Evolutionary conservation across 2,797 vertebrate genomes (phyloP), one percentile per base, ranked within the genome.

Genomic region (Siniperca obscura): DNA sequence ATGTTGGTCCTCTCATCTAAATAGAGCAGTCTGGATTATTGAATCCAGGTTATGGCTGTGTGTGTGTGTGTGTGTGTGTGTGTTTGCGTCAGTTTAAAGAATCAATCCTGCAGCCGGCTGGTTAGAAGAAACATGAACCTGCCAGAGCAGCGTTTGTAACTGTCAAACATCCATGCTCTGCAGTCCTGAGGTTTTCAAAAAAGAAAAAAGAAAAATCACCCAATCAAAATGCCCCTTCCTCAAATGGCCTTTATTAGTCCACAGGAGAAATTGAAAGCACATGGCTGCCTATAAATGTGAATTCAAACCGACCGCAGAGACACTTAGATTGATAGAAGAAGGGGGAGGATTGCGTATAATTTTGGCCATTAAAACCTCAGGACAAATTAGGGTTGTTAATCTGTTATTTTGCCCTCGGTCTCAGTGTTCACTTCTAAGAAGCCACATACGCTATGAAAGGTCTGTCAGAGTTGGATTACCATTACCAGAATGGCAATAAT

Each of bases 331-430:
- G 93, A 94, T 94, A 88, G 91, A 87, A 90, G 86, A 83, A 83
- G 88, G 91, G 83, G 88, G 81, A 85, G 86, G 88, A 83, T 78
- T 82, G 93, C 71, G 21, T 86, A 89, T 91, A 91, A 94, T 93
- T 90, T 89, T 34, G 44, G 74, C 90, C 93, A 91, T 95, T 95
- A 92, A 93, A 94, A 94, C 93, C 90, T 93, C 93, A 91, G 83
- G 91, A 94, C 93, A 95, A 95, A 96, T 96, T 94, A 95, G 84
- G 91, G 83, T 80, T 76, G 90, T 87, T 95, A 95, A 96, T 95
- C 94, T 95, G 94, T 94, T 94, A 93, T 94, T 95, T 61, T 94
- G 92, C 85, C 90, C 90, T 94, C 85, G 50, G 86, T 87, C 84
- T 84, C 85, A 80, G 69, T 6, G 70, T 81, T 86, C 85, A 59